Percentiles rank a stretch among this genome's conserved stretches.
Conservation (phyloP, 1,140 invertebrate genomes). For the Penaeus japonicus region DNA sequence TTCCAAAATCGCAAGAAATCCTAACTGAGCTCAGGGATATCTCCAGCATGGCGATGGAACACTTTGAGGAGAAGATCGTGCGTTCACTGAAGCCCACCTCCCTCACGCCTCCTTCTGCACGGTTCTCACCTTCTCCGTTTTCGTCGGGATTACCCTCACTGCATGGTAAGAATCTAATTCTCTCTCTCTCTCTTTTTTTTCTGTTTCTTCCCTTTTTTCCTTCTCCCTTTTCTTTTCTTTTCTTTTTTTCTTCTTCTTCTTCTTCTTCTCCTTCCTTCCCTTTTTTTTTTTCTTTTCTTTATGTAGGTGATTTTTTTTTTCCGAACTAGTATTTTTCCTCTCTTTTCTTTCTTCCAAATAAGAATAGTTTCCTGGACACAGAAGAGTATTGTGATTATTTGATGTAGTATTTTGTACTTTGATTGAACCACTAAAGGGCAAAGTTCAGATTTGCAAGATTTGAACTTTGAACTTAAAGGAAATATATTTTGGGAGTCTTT, state of each 20-base stretch:
- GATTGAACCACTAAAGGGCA: no score
- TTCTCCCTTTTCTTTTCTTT: background rate
- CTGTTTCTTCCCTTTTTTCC: background rate
- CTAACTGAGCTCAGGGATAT: constrained; percentile 89
- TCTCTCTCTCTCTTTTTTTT: background rate
- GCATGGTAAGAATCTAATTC: background rate
- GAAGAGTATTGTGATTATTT: no score
- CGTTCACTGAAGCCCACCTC: constrained; percentile 63
- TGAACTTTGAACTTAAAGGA: no score
- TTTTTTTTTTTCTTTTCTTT: background rate
- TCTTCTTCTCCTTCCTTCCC: background rate
- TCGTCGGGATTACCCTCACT: background rate
- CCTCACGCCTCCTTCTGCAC: background rate
- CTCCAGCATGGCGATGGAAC: constrained; percentile 95
- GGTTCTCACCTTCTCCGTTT: constrained; percentile 16
- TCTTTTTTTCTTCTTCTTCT: background rate
- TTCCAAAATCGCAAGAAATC: constrained; percentile 82
- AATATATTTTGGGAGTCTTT: no score
- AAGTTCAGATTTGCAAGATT: no score
- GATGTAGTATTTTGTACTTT: no score
- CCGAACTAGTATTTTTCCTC: no score
- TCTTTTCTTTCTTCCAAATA: no score
- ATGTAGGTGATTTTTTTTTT: background rate
- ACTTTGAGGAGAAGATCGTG: constrained; percentile 91
- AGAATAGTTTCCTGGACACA: no score